A percentile compares a stretch with the other conserved stretches of the same genome.
Evolutionary conservation across 2,113 vertebrate genomes (phyloP).

Genomic region (Tachycineta bicolor): DNA sequence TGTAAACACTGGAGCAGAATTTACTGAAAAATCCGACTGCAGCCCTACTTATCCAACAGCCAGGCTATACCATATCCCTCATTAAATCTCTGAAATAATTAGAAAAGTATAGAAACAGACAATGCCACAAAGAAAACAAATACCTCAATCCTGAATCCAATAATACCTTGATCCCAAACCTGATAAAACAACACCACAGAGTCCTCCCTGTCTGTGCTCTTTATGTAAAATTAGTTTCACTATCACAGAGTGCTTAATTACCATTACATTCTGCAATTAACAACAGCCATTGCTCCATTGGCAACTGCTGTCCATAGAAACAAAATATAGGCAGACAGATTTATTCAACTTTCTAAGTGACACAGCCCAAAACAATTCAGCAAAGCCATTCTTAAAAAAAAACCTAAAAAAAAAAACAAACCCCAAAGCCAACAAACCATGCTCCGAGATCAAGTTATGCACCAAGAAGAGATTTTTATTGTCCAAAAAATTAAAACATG

Average conservation of each 20-base stretch:
- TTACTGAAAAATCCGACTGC: background rate
- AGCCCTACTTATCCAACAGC: background rate
- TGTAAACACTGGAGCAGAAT: background rate
- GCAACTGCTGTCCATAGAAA: background rate
- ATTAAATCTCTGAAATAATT: background rate
- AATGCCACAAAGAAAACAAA: background rate
- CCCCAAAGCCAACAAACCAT: background rate
- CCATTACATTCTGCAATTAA: constrained; percentile 15
- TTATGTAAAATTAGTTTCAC: background rate
- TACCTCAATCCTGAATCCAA: background rate
- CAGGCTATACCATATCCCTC: background rate
- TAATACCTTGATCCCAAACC: background rate
- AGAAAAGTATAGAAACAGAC: constrained; percentile 16
- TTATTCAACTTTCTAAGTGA: background rate
- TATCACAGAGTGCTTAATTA: background rate
- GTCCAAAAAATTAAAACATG: background rate
- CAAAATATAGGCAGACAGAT: background rate
- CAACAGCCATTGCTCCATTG: background rate
- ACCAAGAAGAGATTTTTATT: constrained; percentile 69
- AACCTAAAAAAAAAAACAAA: too few relatives aligned
- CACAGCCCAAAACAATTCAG: background rate
- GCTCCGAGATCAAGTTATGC: background rate
- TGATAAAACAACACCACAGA: background rate
- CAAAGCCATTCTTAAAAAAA: background rate
- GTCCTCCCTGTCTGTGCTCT: background rate